phyloP scores from a whole-genome alignment of 2,888 invertebrate species.

The Candidula unifasciata region DNA sequence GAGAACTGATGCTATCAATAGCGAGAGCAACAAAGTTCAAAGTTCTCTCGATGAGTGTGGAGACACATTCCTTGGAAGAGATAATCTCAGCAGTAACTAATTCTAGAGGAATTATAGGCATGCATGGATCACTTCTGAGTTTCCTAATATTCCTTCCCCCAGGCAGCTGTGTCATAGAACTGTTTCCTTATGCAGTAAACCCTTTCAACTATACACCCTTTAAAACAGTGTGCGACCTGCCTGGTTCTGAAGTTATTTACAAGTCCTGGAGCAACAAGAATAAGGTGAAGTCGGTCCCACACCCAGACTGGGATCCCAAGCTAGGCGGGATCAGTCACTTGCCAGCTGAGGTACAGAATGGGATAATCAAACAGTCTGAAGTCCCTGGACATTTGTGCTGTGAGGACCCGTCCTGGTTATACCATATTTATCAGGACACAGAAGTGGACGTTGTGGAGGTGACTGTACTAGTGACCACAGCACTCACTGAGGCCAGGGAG shows the following conservation, averaged over 20 bases:
- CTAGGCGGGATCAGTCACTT: constrained; percentile 79
- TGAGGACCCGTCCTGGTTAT: constrained; percentile 79
- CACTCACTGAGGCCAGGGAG: constrained; percentile 49
- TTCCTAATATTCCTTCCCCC: constrained; percentile 78
- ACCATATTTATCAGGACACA: constrained; percentile 80
- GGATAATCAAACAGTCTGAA: constrained; percentile 68
- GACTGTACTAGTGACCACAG: constrained; percentile 57
- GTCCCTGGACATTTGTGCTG: constrained; percentile 79
- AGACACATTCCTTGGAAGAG: constrained; percentile 68
- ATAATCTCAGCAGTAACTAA: constrained; percentile 66
- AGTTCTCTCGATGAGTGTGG: constrained; percentile 69
- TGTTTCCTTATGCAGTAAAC: constrained; percentile 80
- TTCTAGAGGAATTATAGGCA: constrained; percentile 75
- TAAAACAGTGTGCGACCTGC: constrained; percentile 75
- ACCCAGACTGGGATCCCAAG: constrained; percentile 76
- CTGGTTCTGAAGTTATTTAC: constrained; percentile 76
- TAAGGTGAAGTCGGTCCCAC: constrained; percentile 70
- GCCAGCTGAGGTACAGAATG: constrained; percentile 65
- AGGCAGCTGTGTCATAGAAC: constrained; percentile 77
- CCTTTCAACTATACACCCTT: constrained; percentile 79
- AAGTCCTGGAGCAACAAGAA: constrained; percentile 78
- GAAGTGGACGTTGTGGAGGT: constrained; percentile 73
- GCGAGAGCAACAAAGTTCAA: constrained; percentile 63
- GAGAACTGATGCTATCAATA: constrained; percentile 73
- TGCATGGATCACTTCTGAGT: constrained; percentile 79